A percentile compares a stretch with the other conserved stretches of the same genome.
These are phyloP conservation scores for Schizotus pectinicornis DNA, from an alignment of 2,888 invertebrate genomes.

Conservation along the genomic window DNA sequence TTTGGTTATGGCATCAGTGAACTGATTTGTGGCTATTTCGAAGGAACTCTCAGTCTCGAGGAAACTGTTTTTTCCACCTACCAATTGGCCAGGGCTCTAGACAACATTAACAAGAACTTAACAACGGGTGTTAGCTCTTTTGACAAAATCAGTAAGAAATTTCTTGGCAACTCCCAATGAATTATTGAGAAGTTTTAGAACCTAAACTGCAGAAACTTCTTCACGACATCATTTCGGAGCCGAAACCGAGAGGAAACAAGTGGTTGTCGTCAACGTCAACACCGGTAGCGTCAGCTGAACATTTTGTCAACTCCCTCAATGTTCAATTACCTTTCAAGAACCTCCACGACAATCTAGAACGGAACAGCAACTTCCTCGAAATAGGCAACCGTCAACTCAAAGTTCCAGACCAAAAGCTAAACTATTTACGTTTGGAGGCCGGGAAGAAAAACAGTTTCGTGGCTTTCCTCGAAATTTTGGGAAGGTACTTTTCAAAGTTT, in stretches of 20 bases:
- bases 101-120: not conserved
- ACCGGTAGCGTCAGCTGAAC: too few species aligned
- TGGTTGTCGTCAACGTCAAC: too few species aligned
- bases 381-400: not conserved
- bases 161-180: too few species aligned
- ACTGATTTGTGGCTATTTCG: not conserved
- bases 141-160: not conserved
- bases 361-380: not conserved
- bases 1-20: not conserved
- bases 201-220: not conserved
- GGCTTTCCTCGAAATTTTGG: not conserved
- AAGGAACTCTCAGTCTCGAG: not conserved
- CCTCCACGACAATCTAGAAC: not conserved
- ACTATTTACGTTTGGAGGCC: slow-evolving; percentile 1
- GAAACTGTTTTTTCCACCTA: not conserved
- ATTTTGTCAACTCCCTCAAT: not conserved
- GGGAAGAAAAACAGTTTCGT: too few species aligned
- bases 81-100: not conserved
- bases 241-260: too few species aligned
- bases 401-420: too few species aligned
- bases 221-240: not conserved
- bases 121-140: not conserved
- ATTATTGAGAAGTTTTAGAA: too few species aligned
- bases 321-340: too few species aligned
- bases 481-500: not conserved